Evolutionary conservation across 2,888 invertebrate genomes (phyloP).

Genomic region (Melieria crassipennis): DNA sequence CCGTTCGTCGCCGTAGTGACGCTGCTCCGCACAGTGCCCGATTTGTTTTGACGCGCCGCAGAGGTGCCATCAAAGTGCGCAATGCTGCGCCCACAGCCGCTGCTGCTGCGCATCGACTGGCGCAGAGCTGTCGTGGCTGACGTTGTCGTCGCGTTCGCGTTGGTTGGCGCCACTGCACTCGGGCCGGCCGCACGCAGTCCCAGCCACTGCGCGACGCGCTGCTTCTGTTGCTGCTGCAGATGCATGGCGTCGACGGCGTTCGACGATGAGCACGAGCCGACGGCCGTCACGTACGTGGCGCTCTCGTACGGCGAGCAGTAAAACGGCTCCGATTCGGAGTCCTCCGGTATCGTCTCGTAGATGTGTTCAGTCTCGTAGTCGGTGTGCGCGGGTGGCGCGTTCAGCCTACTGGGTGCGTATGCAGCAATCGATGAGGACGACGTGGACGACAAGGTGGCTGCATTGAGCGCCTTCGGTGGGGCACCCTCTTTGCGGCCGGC

Average conservation of each 20-base stretch:
- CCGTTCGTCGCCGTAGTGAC: slow-evolving; percentile 52
- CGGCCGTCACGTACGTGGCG: slow-evolving; percentile 51
- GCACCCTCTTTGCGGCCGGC: no score
- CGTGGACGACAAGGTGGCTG: no score
- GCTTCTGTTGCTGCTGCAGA: slow-evolving; percentile 53
- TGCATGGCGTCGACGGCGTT: slow-evolving; percentile 43
- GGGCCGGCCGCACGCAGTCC: slow-evolving; percentile 47
- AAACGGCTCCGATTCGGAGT: slow-evolving; percentile 71
- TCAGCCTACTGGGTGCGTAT: no score
- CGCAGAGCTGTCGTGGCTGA: slow-evolving; percentile 47
- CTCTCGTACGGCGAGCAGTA: slow-evolving; percentile 73
- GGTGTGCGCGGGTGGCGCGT: slow-evolving; percentile 14
- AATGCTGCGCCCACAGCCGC: slow-evolving; percentile 24
- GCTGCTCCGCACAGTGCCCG: slow-evolving; percentile 52
- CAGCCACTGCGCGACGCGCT: slow-evolving; percentile 61
- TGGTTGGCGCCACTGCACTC: slow-evolving; percentile 29
- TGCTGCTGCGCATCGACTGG: slow-evolving; percentile 26
- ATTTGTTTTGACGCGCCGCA: slow-evolving; percentile 32
- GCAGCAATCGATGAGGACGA: background rate
- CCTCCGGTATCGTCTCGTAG: slow-evolving; percentile 74
- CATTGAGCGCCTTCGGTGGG: no score
- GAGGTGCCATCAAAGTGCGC: slow-evolving; percentile 22
- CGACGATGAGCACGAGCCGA: slow-evolving; percentile 50
- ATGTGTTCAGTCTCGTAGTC: slow-evolving; percentile 72
- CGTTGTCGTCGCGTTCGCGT: slow-evolving; percentile 32